phyloP scores from a whole-genome alignment of 2,888 invertebrate genomes.

The Unio pictorum region DNA sequence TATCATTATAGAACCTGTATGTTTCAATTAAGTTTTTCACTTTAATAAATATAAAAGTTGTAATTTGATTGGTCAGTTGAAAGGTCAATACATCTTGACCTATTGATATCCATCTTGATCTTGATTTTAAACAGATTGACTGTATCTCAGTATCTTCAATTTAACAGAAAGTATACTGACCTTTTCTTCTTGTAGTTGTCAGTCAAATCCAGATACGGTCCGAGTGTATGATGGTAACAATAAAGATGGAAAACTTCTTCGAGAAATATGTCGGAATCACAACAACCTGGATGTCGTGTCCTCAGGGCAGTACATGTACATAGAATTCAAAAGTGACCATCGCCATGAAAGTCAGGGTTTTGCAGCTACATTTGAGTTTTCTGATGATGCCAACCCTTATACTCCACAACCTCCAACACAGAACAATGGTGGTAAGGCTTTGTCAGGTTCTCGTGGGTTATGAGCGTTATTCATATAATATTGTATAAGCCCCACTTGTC shows the following conservation, averaged over 20 bases:
- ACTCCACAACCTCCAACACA: neutral
- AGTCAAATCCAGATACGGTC: constrained; percentile 48
- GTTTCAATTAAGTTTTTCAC: no score
- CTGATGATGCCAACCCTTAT: constrained; percentile 4
- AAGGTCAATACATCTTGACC: no score
- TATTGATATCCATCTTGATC: no score
- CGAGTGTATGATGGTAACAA: constrained; percentile 55
- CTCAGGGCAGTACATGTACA: constrained; percentile 47
- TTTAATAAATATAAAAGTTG: no score
- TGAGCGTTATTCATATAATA: no score
- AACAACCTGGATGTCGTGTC: constrained; percentile 49
- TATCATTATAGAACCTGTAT: no score
- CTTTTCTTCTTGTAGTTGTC: constrained; percentile 43
- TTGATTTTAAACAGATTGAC: no score
- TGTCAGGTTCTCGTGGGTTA: no score
- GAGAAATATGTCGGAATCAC: constrained; percentile 49
- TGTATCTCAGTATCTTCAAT: no score
- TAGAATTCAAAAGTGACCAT: constrained; percentile 54
- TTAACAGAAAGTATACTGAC: neutral
- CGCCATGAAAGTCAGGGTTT: constrained; percentile 54
- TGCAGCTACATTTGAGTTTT: constrained; percentile 49
- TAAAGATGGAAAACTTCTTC: constrained; percentile 35
- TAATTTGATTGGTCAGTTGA: no score
- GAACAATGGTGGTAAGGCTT: neutral
- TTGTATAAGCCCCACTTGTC: no score